phyloP scores from a whole-genome alignment of 1,140 invertebrate genomes.

The Littorina saxatilis region DNA sequence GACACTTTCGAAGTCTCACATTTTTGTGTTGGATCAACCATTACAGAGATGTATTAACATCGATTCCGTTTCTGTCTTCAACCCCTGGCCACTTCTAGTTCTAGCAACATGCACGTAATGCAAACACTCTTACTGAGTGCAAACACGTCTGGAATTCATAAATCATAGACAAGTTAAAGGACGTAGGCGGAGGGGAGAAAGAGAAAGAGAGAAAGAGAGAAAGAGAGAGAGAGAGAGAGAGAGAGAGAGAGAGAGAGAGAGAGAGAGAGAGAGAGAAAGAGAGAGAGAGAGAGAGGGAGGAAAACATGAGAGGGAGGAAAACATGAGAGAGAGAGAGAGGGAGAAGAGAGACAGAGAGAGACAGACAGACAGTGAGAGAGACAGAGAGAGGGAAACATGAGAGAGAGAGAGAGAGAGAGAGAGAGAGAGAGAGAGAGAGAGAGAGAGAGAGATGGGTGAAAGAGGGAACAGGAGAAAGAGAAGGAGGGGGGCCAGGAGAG shows the following conservation, averaged over 20 bases:
- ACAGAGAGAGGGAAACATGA: neutral
- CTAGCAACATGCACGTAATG: too few species aligned
- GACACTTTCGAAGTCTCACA: neutral
- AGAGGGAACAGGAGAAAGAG: neutral
- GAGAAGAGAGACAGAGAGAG: neutral
- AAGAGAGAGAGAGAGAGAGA: neutral
- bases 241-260: conserved; percentile 1
- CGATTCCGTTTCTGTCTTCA: neutral
- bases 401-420: conserved; percentile 20
- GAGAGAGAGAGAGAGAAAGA: conserved; percentile 22
- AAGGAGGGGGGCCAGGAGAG: neutral
- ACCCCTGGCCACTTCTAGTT: neutral
- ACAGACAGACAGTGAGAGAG: neutral
- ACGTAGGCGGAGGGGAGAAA: conserved; percentile 3
- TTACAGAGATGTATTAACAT: neutral
- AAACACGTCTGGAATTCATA: neutral
- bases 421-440: neutral
- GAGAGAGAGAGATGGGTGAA: neutral
- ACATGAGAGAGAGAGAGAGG: neutral
- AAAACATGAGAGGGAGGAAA: neutral
- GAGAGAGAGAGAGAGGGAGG: conserved; percentile 11
- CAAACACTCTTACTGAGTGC: too few species aligned
- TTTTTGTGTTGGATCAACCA: neutral
- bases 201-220: neutral
- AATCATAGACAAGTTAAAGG: neutral